Conservation (phyloP, 2,797 vertebrate genomes). For the Alca torda region DNA sequence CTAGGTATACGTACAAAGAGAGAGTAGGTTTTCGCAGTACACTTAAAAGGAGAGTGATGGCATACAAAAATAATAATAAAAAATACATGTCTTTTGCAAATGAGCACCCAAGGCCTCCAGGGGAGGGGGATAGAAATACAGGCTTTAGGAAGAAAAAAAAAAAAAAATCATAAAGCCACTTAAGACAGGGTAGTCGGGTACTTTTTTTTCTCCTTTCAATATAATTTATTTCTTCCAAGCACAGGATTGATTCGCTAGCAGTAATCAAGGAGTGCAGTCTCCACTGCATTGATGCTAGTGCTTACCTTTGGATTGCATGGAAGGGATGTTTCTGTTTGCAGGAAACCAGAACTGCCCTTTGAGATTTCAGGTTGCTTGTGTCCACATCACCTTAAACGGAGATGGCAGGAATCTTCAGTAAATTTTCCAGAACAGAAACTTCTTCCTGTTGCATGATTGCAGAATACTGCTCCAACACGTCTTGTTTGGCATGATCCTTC, state of each 20-base stretch:
- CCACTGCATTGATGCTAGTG: neutral
- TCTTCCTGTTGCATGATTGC: neutral
- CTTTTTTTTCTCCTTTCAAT: neutral
- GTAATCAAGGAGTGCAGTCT: neutral
- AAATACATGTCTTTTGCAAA: neutral
- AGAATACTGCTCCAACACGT: neutral
- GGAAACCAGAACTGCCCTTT: neutral
- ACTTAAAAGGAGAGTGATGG: neutral
- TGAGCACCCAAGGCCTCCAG: neutral
- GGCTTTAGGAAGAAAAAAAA: neutral
- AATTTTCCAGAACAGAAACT: neutral
- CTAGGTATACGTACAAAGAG: neutral
- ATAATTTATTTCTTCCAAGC: neutral
- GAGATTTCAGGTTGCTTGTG: neutral
- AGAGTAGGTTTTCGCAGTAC: neutral
- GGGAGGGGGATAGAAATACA: fast-evolving
- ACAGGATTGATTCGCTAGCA: neutral
- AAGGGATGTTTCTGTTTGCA: neutral
- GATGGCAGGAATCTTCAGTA: neutral
- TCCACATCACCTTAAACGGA: neutral
- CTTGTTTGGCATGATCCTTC: neutral
- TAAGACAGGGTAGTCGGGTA: neutral
- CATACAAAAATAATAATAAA: neutral
- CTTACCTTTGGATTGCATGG: neutral
- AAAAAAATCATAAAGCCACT: neutral